Base-by-base conservation (phyloP, 2,113 vertebrate species). In the Caracal caracal region DNA sequence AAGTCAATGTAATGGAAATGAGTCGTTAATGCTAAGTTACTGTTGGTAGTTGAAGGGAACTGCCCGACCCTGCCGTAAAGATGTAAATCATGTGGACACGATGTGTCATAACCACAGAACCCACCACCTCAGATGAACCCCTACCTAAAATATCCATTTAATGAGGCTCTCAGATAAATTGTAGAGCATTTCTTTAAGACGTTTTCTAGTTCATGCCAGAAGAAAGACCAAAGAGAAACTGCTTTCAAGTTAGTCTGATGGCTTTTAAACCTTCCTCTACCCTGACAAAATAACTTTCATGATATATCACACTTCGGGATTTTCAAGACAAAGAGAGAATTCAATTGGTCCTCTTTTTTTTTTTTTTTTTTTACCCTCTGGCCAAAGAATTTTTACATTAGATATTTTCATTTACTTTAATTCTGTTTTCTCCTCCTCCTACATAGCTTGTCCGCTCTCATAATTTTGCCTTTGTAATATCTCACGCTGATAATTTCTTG, bases 301-400 rank as follows among this genome's bases (percentile, higher is more conserved):
- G 10, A 75, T 20, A 91, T 53, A 16, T 65, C 56, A 82, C 11
- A 63, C 56, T 88, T 94, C 22, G 78, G 37, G n/a, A 81, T 73
- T 94, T 95, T 63, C 33, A 76, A 81, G 37, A 75, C 33, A 75
- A 40, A 66, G 33, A 95, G 66, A 78, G 89, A 93, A 79, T 94
- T 78, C 65, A 85, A 4, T 70, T 43, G 93, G 19, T 37, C 28
- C 33, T 51, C 4, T 51, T 28, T 26, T 68, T 80, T 63, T 16
- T 78, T 30, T 43, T 43, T 43, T 40, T 43, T 37, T 89, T 80
- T 70, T 4, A 73, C 20, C 49, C 40, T 51, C 26, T 51, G 78
- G 13, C 33, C 22, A n/a, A 86, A 61, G 78, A 85, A 51, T 9
- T 84, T 87, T 78, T 66, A 63, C n/a, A 43, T 90, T 61, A 47